phyloP scores from a whole-genome alignment of 2,797 vertebrate genomes.

The Lates japonicus region DNA sequence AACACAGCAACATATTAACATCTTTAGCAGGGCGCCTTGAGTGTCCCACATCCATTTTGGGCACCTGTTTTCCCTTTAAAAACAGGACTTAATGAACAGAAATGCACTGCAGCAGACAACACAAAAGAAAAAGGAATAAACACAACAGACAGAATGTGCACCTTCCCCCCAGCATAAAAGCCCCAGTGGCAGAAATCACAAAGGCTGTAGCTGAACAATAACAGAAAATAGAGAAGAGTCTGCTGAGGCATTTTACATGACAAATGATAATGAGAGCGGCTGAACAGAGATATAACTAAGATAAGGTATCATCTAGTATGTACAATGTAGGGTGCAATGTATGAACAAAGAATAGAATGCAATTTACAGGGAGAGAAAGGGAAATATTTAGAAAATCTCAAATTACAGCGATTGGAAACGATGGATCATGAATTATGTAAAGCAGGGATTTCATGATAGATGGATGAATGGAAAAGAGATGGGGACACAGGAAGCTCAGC shows the following conservation, averaged over 20 bases:
- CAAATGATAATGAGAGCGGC: constrained; percentile 28
- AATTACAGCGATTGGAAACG: neutral
- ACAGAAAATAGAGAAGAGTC: constrained; percentile 23
- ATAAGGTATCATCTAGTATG: neutral
- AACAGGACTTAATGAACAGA: constrained; percentile 43
- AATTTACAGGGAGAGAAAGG: neutral
- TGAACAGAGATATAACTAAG: constrained; percentile 2
- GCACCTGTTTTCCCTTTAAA: constrained; percentile 29
- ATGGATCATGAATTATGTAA: constrained; percentile 18
- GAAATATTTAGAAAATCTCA: neutral
- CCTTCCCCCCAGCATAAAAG: constrained; percentile 12
- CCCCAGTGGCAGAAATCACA: constrained; percentile 21
- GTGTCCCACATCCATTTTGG: constrained; percentile 28
- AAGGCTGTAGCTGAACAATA: constrained; percentile 36
- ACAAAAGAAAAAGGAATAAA: constrained; percentile 40
- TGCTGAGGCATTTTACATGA: constrained; percentile 29
- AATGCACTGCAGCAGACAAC: constrained; percentile 15
- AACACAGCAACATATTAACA: constrained; percentile 35
- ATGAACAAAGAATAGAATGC: constrained; percentile 1
- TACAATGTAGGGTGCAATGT: neutral
- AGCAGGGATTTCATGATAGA: constrained; percentile 9
- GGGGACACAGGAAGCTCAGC: neutral
- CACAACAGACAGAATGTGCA: constrained; percentile 36
- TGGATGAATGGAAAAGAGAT: constrained; percentile 3
- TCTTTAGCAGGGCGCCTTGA: constrained; percentile 13